Evolutionary conservation across 2,797 vertebrate species (phyloP), one percentile per base, ranked within the genome.

Genomic region (Rhyacichthys aspro): DNA sequence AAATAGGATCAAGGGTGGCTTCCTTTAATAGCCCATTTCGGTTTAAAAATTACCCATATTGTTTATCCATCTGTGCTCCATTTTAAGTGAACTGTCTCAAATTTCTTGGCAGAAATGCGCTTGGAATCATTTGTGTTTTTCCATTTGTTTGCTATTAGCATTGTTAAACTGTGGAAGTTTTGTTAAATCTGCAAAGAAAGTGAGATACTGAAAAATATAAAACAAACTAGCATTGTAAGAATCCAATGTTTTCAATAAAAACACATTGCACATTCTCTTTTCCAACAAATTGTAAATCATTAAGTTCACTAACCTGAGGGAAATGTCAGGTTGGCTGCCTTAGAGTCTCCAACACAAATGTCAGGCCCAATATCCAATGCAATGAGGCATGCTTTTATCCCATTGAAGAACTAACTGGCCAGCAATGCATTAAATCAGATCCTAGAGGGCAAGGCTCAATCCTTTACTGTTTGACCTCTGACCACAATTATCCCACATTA

Each of bases 391-490:
- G 14, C 15, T 39, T 32, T 62, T 11, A 45, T 23, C 36, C 64
- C 39, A 59, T 4, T 36, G 47, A 8, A 1, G 8, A 39, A 43
- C 28, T 17, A 50, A 34, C 50, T 37, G 36, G 23, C 43, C 42
- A 64, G 11, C 47, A 61, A 48, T 17, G 36, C 46, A 59, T 63
- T 72, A 53, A 72, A 74, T 75, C 61, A 55, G 33, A 60, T 75
- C 43, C 52, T 54, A 43, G 39, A 56, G 49, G 60, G 41, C 47
- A 49, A 14, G 54, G 39, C 50, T 17, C 54, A 50, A 3, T 45
- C 12, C 56, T 57, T 52, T 46, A 0, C 32, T 15, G 38, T 54
- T 67, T 59, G 10, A 58, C 23, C 32, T 41, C 33, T 53, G 39
- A 18, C 52, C 36, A 12, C 6, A 11, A 52, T 63, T 15, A 56